Evolutionary conservation across 2,888 invertebrate species (phyloP).

Genomic region (Parascotia fuliginaria): DNA sequence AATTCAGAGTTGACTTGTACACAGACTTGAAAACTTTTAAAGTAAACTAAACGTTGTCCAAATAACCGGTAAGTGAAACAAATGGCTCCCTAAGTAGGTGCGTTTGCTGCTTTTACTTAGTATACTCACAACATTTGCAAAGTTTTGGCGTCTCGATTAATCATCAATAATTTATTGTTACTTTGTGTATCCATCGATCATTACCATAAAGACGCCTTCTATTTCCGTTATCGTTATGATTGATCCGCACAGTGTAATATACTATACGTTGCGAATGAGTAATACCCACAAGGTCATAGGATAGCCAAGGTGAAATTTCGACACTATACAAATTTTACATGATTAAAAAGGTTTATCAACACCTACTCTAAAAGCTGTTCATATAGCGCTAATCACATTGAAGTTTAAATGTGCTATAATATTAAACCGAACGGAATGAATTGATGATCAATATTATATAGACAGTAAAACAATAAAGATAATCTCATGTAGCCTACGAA

Average conservation of each 20-base stretch:
- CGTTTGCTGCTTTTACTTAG: constrained; percentile 6
- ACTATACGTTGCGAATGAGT: constrained; percentile 25
- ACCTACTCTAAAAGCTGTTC: not conserved
- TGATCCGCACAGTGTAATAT: constrained; percentile 31
- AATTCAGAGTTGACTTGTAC: constrained; percentile 10
- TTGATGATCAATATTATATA: too few species aligned
- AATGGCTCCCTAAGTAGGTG: constrained; percentile 2
- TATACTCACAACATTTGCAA: constrained; percentile 12
- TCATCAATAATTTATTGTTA: constrained; percentile 25
- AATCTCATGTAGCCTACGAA: constrained; percentile 36
- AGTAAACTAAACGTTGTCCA: not conserved
- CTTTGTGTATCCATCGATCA: constrained; percentile 45
- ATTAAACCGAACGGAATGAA: too few species aligned
- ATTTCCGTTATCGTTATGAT: constrained; percentile 24
- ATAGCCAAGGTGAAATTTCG: constrained; percentile 9
- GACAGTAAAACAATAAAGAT: constrained; percentile 8
- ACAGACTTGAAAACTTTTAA: constrained; percentile 4
- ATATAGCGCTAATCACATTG: not conserved
- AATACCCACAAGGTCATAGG: constrained; percentile 6
- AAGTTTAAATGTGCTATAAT: not conserved
- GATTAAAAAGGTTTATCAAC: not conserved
- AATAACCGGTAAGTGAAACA: constrained; percentile 10
- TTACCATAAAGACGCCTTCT: constrained; percentile 19
- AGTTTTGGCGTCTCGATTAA: constrained; percentile 27
- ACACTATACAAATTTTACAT: not conserved